Percentiles rank a stretch among this genome's conserved stretches.
These are phyloP conservation scores for Ectemnius lituratus DNA, from an alignment of 2,888 invertebrate species.

Conservation along the genomic window DNA sequence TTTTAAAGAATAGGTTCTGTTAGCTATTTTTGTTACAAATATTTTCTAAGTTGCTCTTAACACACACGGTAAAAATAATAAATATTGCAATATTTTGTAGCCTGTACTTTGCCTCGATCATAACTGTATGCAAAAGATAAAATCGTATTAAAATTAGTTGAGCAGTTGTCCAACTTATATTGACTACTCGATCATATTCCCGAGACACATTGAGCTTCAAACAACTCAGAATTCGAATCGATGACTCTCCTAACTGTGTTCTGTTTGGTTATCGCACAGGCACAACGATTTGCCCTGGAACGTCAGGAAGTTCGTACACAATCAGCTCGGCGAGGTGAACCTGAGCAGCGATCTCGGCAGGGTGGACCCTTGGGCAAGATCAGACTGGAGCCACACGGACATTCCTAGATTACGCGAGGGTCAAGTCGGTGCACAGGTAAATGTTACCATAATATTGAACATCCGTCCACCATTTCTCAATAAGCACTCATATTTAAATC, in stretches of 20 bases:
- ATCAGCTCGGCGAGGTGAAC: slow-evolving; percentile 79
- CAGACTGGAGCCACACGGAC: slow-evolving; percentile 96
- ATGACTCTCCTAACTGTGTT: too few species aligned
- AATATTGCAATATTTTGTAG: too few species aligned
- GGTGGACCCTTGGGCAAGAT: slow-evolving; percentile 90
- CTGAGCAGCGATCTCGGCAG: slow-evolving; percentile 79
- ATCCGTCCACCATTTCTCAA: slow-evolving; percentile 9
- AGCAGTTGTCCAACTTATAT: neutral
- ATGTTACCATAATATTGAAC: slow-evolving; percentile 38
- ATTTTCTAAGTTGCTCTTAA: too few species aligned
- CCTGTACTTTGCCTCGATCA: too few species aligned
- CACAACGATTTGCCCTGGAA: slow-evolving; percentile 96
- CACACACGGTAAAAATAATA: too few species aligned
- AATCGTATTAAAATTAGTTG: slow-evolving; percentile 4
- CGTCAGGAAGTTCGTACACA: slow-evolving; percentile 92
- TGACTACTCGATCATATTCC: too few species aligned
- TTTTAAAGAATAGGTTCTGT: too few species aligned
- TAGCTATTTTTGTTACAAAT: too few species aligned
- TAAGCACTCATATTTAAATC: too few species aligned
- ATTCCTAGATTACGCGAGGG: slow-evolving; percentile 90
- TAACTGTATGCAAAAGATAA: too few species aligned
- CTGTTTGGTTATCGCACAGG: slow-evolving; percentile 58
- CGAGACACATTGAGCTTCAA: too few species aligned
- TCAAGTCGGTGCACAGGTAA: slow-evolving; percentile 90
- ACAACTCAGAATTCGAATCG: too few species aligned